Conservation (phyloP, 1,140 invertebrate genomes). For the Drosophila ercepeae region DNA sequence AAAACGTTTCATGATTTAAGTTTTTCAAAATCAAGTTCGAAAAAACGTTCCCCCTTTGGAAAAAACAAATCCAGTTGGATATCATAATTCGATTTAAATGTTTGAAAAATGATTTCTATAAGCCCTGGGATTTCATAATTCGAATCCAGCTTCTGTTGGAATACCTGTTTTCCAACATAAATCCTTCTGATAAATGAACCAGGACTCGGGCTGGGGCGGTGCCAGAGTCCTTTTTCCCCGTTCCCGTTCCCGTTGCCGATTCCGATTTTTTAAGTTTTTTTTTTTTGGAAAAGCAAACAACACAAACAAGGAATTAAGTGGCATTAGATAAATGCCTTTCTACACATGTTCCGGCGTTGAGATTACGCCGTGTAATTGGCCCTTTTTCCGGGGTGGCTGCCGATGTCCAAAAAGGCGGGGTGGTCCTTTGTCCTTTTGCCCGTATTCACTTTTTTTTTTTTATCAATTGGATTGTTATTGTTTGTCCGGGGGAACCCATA, state of each 20-base stretch:
- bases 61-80: background rate
- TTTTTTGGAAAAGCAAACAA: conserved; percentile 67
- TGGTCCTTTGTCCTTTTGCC: conserved; percentile 10
- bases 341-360: conserved; percentile 79
- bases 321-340: conserved; percentile 79
- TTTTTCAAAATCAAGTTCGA: too few relatives aligned
- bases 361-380: conserved; percentile 82
- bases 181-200: conserved; percentile 56
- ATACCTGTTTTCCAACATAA: too few relatives aligned
- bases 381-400: conserved; percentile 4
- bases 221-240: background rate
- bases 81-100: background rate
- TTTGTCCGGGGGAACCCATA: conserved; percentile 61
- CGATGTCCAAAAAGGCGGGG: background rate
- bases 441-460: conserved; percentile 23
- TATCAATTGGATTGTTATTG: conserved; percentile 80
- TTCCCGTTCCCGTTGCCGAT: too few relatives aligned
- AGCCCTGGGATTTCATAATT: background rate
- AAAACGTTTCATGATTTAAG: too few relatives aligned
- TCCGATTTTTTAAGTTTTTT: conserved; percentile 49
- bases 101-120: background rate
- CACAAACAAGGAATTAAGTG: conserved; percentile 82
- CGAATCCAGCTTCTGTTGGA: too few relatives aligned
- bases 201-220: background rate
- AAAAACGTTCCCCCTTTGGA: too few relatives aligned